Conservation (phyloP, 2,797 vertebrate genomes). For the Malacoraja senta region DNA sequence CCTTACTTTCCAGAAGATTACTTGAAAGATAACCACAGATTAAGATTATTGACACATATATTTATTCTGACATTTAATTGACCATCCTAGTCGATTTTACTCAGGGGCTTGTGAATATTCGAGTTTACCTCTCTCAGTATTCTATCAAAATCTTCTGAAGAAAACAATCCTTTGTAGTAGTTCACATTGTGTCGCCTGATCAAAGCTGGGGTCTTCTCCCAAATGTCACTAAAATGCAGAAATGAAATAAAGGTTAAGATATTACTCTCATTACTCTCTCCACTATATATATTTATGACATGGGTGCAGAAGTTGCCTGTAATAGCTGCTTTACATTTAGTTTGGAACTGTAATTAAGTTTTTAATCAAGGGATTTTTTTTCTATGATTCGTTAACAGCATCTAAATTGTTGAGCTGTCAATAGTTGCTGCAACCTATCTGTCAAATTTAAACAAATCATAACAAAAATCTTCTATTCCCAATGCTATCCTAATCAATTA, state of each 20-base stretch:
- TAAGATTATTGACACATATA: background rate
- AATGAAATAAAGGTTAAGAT: background rate
- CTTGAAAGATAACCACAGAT: background rate
- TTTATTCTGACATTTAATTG: background rate
- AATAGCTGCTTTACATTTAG: no score
- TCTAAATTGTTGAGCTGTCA: background rate
- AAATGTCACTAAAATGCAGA: constrained; percentile 59
- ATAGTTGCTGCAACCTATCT: background rate
- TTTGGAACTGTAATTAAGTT: background rate
- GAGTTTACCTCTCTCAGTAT: constrained; percentile 66
- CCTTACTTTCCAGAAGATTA: background rate
- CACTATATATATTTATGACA: no score
- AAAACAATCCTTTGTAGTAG: constrained; percentile 84
- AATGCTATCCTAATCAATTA: background rate
- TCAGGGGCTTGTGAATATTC: background rate
- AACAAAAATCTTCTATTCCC: background rate
- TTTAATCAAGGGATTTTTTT: background rate
- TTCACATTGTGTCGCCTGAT: constrained; percentile 65
- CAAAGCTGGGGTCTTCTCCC: constrained; percentile 82
- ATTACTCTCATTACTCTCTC: background rate
- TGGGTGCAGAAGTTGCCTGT: no score
- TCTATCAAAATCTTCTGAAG: constrained; percentile 76
- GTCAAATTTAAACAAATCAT: background rate
- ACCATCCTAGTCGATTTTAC: background rate
- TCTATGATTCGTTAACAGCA: background rate